Percentiles rank a stretch among this genome's conserved stretches.
These are phyloP conservation scores for Rhadina sibilatrix DNA, from an alignment of 2,113 vertebrate species.

Conservation along the genomic window DNA sequence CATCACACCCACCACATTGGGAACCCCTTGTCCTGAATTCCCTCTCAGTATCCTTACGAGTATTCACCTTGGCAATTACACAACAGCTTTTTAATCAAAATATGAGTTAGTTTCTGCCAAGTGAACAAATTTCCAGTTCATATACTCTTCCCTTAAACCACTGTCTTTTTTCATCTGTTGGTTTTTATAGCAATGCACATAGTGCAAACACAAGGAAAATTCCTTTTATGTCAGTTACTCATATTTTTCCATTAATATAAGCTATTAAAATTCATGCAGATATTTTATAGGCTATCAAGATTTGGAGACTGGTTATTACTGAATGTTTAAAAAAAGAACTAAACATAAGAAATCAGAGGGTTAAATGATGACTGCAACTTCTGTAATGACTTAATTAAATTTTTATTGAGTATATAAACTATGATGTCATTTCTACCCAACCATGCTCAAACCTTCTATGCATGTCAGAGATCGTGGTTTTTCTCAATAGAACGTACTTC, in stretches of 20 bases:
- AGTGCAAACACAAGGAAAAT: conserved; percentile 71
- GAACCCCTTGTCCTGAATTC: neutral
- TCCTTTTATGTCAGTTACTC: conserved; percentile 80
- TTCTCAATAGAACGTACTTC: conserved; percentile 75
- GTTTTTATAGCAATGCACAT: conserved; percentile 68
- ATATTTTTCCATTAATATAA: conserved; percentile 80
- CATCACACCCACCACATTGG: neutral
- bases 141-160: conserved; percentile 50
- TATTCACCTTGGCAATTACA: neutral
- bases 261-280: conserved; percentile 78
- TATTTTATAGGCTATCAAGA: conserved; percentile 80
- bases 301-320: conserved; percentile 76
- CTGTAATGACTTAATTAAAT: conserved; percentile 86
- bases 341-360: conserved; percentile 82
- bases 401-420: conserved; percentile 84
- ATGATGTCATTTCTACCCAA: conserved; percentile 82
- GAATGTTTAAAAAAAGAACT: conserved; percentile 78
- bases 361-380: conserved; percentile 84
- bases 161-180: conserved; percentile 68
- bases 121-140: neutral
- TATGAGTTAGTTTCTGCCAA: neutral
- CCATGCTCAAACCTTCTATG: conserved; percentile 64
- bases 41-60: neutral
- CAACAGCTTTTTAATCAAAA: neutral
- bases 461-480: conserved; percentile 75